Conservation (phyloP, 2,113 vertebrate species). For the Cyprinodon variegatus region DNA sequence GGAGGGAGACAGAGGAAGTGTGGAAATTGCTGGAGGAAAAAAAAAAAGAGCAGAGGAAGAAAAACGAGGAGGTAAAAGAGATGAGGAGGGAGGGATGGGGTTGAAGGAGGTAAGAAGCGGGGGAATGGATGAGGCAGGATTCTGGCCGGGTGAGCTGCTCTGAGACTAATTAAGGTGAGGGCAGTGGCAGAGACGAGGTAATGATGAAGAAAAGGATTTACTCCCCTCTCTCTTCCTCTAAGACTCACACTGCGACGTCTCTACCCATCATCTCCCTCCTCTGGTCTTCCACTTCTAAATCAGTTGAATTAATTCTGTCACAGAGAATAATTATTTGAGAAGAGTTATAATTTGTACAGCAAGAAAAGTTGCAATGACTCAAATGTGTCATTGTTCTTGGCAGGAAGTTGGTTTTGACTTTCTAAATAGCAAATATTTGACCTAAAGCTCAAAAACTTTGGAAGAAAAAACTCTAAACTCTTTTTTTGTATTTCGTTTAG, state of each 20-base stretch:
- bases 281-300: constrained; percentile 9
- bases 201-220: constrained; percentile 85
- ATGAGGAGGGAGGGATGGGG: constrained; percentile 27
- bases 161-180: constrained; percentile 85
- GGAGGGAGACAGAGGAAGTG: constrained; percentile 67
- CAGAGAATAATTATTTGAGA: background rate
- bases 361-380: constrained; percentile 11
- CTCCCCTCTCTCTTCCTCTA: constrained; percentile 65
- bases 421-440: background rate
- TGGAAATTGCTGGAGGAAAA: constrained; percentile 69
- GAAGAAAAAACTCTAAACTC: background rate
- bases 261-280: constrained; percentile 32
- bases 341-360: background rate
- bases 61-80: constrained; percentile 57
- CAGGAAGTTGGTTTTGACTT: background rate
- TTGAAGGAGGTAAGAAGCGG: constrained; percentile 49
- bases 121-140: constrained; percentile 54
- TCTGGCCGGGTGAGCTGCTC: constrained; percentile 75
- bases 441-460: background rate
- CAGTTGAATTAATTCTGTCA: background rate
- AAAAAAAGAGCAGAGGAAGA: constrained; percentile 54
- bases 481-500: background rate
- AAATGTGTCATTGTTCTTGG: background rate
- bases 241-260: constrained; percentile 47
- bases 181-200: constrained; percentile 78